Base-by-base conservation (phyloP, 1,140 invertebrate species). In the Drosophila sucinea region DNA sequence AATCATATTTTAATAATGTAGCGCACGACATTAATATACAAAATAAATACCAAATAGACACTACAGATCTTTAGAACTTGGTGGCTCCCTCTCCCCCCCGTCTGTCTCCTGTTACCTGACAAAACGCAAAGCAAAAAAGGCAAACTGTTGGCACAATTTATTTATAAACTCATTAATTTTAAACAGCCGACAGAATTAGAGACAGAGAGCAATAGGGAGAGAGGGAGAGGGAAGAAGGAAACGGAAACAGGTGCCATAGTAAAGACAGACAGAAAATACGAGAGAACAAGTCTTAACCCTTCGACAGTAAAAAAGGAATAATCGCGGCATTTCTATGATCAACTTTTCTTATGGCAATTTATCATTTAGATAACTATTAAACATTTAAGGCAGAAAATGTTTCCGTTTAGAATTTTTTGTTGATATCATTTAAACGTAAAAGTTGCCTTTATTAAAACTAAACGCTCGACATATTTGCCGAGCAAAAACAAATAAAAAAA, bases 101-200 rank as follows among this genome's bases (percentile, higher is more conserved):
- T 3, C 44, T n/a, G 44, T 8, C 44, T 51, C 23, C 44, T 51
- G 44, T 25, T 51, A 5, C 44, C 23, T 51, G 44, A 41, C 40
- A 30, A 32, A 47, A 56, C 51, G 63, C 60, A 76, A 62, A 25
- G 40, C 29, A 61, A 60, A 60, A 60, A 60, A 29, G 56, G n/a
- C 70, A 74, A 67, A 67, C 55, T 70, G 57, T 63, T 74, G 71
- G 40, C 54, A 68, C 69, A 68, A 72, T 80, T 77, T 77, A 82
- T 75, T 80, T 64, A 70, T 61, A 44, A 60, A 70, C 61, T 86
- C 68, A 81, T 80, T 77, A 60, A 77, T 69, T 79, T 73, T 29
- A 56, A 56, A 54, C 57, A 62, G 33, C 17, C 58, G n/a, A 41
- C 47, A 47, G 32, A n/a, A 33, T 44, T 44, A 65, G 54, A 32